Percentiles rank a stretch among this genome's conserved stretches.
These are phyloP conservation scores for Nesoenas mayeri DNA, from an alignment of 2,113 vertebrate species.

Conservation along the genomic window DNA sequence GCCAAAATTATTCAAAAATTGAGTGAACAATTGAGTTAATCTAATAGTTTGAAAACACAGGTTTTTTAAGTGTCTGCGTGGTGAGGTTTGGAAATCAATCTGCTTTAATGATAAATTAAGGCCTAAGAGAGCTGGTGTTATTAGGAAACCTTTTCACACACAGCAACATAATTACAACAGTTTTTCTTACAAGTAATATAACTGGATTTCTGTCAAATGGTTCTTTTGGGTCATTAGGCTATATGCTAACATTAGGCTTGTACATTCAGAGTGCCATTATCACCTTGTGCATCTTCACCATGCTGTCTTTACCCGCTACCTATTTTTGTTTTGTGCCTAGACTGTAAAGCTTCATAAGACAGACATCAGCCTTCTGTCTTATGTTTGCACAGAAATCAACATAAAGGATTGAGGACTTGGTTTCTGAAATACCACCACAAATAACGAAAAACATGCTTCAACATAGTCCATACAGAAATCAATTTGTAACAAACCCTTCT, in stretches of 20 bases:
- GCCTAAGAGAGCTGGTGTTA: not conserved
- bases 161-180: not conserved
- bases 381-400: not conserved
- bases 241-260: not conserved
- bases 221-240: not conserved
- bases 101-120: not conserved
- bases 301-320: not conserved
- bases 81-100: not conserved
- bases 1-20: not conserved
- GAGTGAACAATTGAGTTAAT: not conserved
- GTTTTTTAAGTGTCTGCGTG: not conserved
- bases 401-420: not conserved
- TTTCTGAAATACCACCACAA: not conserved
- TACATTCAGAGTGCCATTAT: not conserved
- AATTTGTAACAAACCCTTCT: not conserved
- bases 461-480: not conserved
- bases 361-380: not conserved
- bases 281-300: not conserved
- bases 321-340: not conserved
- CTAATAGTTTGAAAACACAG: not conserved
- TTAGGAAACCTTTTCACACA: not conserved
- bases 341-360: not conserved
- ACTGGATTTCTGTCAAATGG: rapidly evolving
- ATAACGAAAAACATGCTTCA: not conserved
- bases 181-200: not conserved